Base-by-base conservation (phyloP, 1,140 invertebrate species). In the Papilio helenus region DNA sequence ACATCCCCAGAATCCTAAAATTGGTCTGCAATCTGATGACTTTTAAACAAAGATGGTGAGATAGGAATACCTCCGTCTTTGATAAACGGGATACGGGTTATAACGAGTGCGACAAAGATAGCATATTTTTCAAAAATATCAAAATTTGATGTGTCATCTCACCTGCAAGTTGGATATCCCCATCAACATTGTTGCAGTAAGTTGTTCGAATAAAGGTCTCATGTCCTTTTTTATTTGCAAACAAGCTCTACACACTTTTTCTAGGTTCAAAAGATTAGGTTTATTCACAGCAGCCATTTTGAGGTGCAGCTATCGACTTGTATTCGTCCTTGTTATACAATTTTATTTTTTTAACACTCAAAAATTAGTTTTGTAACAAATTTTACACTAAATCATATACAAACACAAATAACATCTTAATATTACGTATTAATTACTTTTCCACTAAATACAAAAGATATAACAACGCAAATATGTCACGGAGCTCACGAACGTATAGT, bases 221-320 rank as follows among this genome's bases (percentile, higher is more conserved):
- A 96, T 96, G 83, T 96, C 96, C 86, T 96, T 96, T 82, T 96
- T 96, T 82, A 95, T 94, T 80, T 95, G 91, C 82, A 96, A 94
- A 90, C 96, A 96, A 44, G 95, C 94, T n/a, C 96, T 95, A 90
- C 96, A 96, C 81, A 96, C 95, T 89, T 96, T 95, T 80, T 96
- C 95, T 83, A 96, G 93, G 79, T 93, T 90, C 80, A 93, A 88
- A 84, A 84, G 87, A 58, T 84, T 83, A 18, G 83, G 83, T 88
- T 91, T 92, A 89, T 84, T 89, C 10, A 79, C 55, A 86, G 90
- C 88, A 88, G 92, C 92, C 92, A 94, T 94, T 90, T 94, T 94
- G 91, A 88, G 82, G 84, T 87, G 86, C 89, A 91, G 81, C 87
- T 88, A 89, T 88, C 76, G 80, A 87, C 83, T 83, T 88, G 82